Conservation (phyloP, 1,140 invertebrate genomes). For the Drosophila quadrilineata region DNA sequence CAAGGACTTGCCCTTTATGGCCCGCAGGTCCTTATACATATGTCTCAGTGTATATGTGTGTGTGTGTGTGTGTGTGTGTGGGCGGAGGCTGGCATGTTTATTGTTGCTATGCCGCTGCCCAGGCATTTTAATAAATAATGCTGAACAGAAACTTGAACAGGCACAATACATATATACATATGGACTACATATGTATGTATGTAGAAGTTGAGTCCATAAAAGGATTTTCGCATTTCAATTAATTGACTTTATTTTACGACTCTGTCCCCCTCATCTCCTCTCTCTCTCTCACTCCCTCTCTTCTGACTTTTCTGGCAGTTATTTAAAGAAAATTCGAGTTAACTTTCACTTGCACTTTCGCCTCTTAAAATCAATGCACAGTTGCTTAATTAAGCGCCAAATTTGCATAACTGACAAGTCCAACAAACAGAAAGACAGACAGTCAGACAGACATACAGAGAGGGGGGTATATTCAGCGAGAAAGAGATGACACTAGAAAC, state of each 20-base stretch:
- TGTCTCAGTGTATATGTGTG: too few species aligned
- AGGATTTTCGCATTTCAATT: conserved; percentile 25
- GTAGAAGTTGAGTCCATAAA: not conserved
- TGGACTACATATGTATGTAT: conserved; percentile 2
- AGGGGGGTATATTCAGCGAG: too few species aligned
- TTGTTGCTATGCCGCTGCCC: conserved; percentile 27
- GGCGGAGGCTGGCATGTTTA: conserved; percentile 37
- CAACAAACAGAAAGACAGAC: conserved; percentile 10
- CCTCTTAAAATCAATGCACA: not conserved
- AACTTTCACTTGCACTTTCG: conserved; percentile 20
- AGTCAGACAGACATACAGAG: too few species aligned
- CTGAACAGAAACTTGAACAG: conserved; percentile 19
- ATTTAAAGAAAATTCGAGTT: not conserved
- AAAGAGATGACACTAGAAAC: not conserved
- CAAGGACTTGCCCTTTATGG: conserved; percentile 22
- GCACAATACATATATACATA: conserved; percentile 19
- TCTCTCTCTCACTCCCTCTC: too few species aligned
- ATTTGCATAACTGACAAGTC: conserved; percentile 31
- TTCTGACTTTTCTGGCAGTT: not conserved
- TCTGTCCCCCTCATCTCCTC: too few species aligned
- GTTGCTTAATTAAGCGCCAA: conserved; percentile 35
- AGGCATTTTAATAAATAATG: conserved; percentile 66
- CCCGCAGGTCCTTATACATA: conserved; percentile 26
- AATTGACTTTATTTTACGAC: conserved; percentile 18
- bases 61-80: too few species aligned